Evolutionary conservation across 2,888 invertebrate species (phyloP), one percentile per base, ranked within the genome.

Genomic region (Lasius platythorax): DNA sequence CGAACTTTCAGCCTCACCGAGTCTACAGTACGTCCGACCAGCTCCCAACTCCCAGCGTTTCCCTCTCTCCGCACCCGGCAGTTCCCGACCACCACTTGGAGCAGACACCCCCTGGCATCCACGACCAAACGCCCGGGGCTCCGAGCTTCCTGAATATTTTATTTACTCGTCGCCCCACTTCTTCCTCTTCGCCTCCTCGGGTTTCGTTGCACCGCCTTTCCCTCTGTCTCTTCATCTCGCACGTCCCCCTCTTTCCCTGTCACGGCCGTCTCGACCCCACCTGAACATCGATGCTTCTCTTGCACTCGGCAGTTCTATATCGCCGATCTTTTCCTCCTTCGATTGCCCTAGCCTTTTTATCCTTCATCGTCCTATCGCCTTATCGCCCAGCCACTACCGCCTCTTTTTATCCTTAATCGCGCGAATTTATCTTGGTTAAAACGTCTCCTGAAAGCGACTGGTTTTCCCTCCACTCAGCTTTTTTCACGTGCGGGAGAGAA

Each of bases 71-170:
- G 28, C 33, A 56, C 37, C 72, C 73, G 70, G 53, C 78, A 64
- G 67, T 86, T 75, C 76, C 82, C 67, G 64, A 66, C 85, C 86
- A 61, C 83, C 87, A 84, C 86, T 90, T 87, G 84, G 79, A 67
- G 87, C 88, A 91, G 89, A 90, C 90, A 90, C 89, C 90, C 78
- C 50, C 85, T 85, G 83, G 90, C 88, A 87, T 88, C 90, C 83
- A 85, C 89, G 91, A 91, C 93, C 92, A 91, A 93, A 92, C 92
- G 91, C 92, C 90, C 87, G 88, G 85, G 91, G 91, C 88, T 73
- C 86, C 74, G 82, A 83, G 88, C 87, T 90, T 89, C 89, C 88
- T 93, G 92, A 94, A 94, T 94, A 93, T 93, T 94, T 94, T 92
- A 94, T 93, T 93, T 91, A 92, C 91, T 91, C 88, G 83, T 87